Evolutionary conservation across 2,888 invertebrate genomes (phyloP).

Genomic region (Eudemis profundana): DNA sequence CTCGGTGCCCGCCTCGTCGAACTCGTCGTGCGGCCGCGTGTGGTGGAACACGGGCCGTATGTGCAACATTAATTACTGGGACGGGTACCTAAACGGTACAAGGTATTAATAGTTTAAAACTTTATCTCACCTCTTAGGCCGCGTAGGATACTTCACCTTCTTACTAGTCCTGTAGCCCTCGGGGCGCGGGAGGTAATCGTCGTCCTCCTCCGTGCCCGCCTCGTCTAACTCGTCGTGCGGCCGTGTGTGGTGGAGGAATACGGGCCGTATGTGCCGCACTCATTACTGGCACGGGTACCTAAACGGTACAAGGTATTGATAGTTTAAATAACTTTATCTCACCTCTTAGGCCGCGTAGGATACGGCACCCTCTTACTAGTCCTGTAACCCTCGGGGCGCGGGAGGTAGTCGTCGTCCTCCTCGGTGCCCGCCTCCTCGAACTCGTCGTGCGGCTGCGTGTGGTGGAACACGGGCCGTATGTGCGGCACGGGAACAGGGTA

Average conservation of each 20-base stretch:
- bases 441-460: slow-evolving; percentile 70
- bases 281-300: slow-evolving; percentile 89
- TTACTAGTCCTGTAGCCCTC: slow-evolving; percentile 60
- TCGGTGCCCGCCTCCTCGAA: slow-evolving; percentile 57
- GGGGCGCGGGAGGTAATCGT: slow-evolving; percentile 68
- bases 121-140: slow-evolving; percentile 66
- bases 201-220: slow-evolving; percentile 61
- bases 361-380: slow-evolving; percentile 62
- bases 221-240: slow-evolving; percentile 66
- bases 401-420: slow-evolving; percentile 68
- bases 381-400: slow-evolving; percentile 61
- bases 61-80: slow-evolving; percentile 89
- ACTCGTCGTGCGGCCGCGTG: slow-evolving; percentile 67
- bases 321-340: too few species aligned
- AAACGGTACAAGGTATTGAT: too few species aligned
- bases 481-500: slow-evolving; percentile 90
- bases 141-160: slow-evolving; percentile 63
- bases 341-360: slow-evolving; percentile 70
- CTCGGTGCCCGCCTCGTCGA: slow-evolving; percentile 57
- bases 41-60: slow-evolving; percentile 84
- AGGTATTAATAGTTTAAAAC: too few species aligned
- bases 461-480: slow-evolving; percentile 83
- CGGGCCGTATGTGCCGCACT: slow-evolving; percentile 87
- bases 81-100: slow-evolving; percentile 85
- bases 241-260: slow-evolving; percentile 79